Percentiles rank a stretch among this genome's conserved stretches.
phyloP scores from a whole-genome alignment of 2,113 vertebrate species.

The Arizona elegans region DNA sequence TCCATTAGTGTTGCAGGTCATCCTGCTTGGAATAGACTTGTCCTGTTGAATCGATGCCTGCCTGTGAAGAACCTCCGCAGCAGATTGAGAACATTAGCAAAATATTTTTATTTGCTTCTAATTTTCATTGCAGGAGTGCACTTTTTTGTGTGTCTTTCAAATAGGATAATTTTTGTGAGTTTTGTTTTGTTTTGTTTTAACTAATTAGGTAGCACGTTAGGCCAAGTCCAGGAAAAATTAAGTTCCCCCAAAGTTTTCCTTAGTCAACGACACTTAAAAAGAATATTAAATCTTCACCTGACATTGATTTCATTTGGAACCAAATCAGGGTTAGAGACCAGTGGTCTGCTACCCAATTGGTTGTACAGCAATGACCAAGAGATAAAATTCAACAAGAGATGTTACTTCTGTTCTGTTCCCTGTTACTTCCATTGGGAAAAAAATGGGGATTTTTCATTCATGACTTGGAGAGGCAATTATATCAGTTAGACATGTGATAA shows the following conservation, averaged over 20 bases:
- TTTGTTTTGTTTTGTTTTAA: conserved; percentile 30
- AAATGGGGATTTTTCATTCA: background rate
- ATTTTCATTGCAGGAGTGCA: conserved; percentile 44
- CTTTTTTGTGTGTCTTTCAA: conserved; percentile 10
- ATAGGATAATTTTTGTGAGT: conserved; percentile 5
- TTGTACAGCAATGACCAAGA: background rate
- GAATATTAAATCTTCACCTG: background rate
- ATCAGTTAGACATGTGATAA: background rate
- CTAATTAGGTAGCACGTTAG: conserved; percentile 40
- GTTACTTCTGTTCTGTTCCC: background rate
- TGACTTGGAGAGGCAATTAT: background rate
- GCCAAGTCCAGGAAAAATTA: conserved; percentile 25
- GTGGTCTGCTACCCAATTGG: background rate
- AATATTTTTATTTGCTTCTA: conserved; percentile 8
- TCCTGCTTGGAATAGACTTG: background rate
- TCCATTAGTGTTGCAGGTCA: background rate
- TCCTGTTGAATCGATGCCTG: background rate
- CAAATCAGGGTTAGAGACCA: background rate
- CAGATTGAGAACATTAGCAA: background rate
- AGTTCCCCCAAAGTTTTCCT: background rate
- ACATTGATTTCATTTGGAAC: background rate
- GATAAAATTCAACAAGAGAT: background rate
- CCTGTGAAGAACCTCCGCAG: background rate
- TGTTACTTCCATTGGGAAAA: background rate
- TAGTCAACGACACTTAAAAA: background rate